These are phyloP conservation scores for Seriola aureovittata DNA, from an alignment of 2,113 vertebrate genomes.

Conservation along the genomic window DNA sequence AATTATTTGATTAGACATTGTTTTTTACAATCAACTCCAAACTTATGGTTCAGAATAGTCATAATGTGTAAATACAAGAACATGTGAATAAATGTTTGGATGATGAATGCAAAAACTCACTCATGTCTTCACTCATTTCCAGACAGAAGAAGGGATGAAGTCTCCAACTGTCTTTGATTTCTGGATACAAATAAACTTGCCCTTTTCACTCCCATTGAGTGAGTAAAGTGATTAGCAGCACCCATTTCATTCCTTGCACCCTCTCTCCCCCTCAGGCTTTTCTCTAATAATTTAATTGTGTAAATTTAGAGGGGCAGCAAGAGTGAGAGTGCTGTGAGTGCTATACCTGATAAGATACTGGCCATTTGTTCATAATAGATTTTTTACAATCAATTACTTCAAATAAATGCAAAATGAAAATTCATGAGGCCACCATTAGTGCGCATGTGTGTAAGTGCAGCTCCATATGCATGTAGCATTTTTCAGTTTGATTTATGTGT, in stretches of 20 bases:
- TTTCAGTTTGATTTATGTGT: slow-evolving; percentile 26
- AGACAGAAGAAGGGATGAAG: background rate
- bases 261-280: slow-evolving; percentile 12
- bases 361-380: slow-evolving; percentile 40
- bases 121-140: background rate
- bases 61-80: background rate
- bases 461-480: background rate
- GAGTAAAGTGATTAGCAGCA: slow-evolving; percentile 37
- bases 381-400: slow-evolving; percentile 36
- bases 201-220: slow-evolving; percentile 37
- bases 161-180: background rate
- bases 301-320: slow-evolving; percentile 17
- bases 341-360: slow-evolving; percentile 24
- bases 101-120: background rate
- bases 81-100: background rate
- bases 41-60: background rate
- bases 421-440: slow-evolving; percentile 17
- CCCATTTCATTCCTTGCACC: slow-evolving; percentile 14
- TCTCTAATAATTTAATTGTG: slow-evolving; percentile 9
- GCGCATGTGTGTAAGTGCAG: slow-evolving; percentile 20
- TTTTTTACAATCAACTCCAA: background rate
- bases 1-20: background rate
- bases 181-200: slow-evolving; percentile 43
- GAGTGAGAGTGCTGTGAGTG: slow-evolving; percentile 19
- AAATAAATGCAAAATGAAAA: slow-evolving; percentile 44